Percentiles rank a stretch among this genome's conserved stretches.
Conservation (phyloP, 2,113 vertebrate genomes). For the Vulpes ferrilata region DNA sequence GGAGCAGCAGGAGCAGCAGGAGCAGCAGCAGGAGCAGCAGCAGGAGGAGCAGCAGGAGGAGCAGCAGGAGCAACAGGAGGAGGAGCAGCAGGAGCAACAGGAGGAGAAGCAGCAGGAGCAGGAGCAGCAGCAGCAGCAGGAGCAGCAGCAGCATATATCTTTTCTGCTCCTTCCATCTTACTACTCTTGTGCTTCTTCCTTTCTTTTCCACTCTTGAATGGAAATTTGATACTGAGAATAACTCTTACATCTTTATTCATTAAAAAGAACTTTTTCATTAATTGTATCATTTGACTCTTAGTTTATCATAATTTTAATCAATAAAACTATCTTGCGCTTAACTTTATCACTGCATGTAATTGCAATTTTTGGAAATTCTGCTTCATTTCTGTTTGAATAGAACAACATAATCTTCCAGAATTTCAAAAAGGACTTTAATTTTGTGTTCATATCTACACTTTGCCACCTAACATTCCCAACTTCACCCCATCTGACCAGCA, state of each 20-base stretch:
- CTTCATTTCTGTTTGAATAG: neutral
- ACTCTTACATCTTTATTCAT: slow-evolving; percentile 53
- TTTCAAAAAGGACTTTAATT: neutral
- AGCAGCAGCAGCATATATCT: accelerated
- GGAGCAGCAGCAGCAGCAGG: neutral
- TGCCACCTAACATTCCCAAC: neutral
- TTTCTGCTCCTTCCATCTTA: neutral
- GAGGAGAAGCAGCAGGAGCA: neutral
- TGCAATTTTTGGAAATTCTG: slow-evolving; percentile 45
- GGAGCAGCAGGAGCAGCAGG: too few species aligned
- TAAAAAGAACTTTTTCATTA: slow-evolving; percentile 32
- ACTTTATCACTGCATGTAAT: neutral
- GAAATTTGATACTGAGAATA: slow-evolving; percentile 47
- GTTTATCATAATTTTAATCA: slow-evolving; percentile 43
- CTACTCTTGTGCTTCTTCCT: slow-evolving; percentile 70
- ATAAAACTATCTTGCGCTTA: neutral
- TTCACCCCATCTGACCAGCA: neutral
- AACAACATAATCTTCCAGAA: slow-evolving; percentile 27
- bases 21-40: too few species aligned
- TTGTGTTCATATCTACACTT: neutral
- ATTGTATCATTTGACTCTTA: neutral
- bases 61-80: too few species aligned
- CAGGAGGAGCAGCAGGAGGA: neutral
- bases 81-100: too few species aligned
- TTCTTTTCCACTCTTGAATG: slow-evolving; percentile 87